A percentile compares a stretch with the other conserved stretches of the same genome.
phyloP scores from a whole-genome alignment of 2,797 vertebrate genomes.

The Notolepis coatsorum region DNA sequence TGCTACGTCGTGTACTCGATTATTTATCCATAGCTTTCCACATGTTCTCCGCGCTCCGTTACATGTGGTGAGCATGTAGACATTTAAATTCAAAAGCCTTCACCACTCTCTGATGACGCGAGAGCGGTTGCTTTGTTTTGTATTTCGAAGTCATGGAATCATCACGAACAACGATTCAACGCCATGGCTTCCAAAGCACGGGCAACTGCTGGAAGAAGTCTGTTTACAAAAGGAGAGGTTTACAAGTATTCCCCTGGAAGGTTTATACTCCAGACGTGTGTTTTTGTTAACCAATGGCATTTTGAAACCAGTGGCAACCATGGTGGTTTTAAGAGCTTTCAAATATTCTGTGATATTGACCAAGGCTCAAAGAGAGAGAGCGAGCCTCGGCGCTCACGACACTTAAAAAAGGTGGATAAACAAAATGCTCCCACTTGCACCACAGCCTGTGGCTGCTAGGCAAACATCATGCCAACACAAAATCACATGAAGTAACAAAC shows the following conservation, averaged over 20 bases:
- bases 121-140: slow-evolving; percentile 62
- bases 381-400: not conserved
- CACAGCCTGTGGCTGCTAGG: not conserved
- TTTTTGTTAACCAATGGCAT: slow-evolving; percentile 38
- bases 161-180: slow-evolving; percentile 53
- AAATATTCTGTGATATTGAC: slow-evolving; percentile 44
- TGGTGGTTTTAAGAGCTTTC: slow-evolving; percentile 39
- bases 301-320: slow-evolving; percentile 48
- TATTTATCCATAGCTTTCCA: not conserved
- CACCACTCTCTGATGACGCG: slow-evolving; percentile 58
- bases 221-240: slow-evolving; percentile 71
- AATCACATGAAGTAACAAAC: slow-evolving; percentile 33
- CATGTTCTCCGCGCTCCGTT: not conserved
- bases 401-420: slow-evolving; percentile 43
- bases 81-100: slow-evolving; percentile 46
- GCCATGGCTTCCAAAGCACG: slow-evolving; percentile 31
- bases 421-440: slow-evolving; percentile 18
- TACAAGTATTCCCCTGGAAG: slow-evolving; percentile 62
- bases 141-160: slow-evolving; percentile 66
- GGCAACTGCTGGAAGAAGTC: slow-evolving; percentile 57
- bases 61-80: not conserved
- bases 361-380: slow-evolving; percentile 11
- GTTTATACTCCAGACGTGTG: slow-evolving; percentile 66
- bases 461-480: slow-evolving; percentile 10
- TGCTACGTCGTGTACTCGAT: not conserved